A percentile compares a stretch with the other conserved stretches of the same genome.
Evolutionary conservation across 2,113 vertebrate genomes (phyloP).

Genomic region (Stigmatopora nigra): DNA sequence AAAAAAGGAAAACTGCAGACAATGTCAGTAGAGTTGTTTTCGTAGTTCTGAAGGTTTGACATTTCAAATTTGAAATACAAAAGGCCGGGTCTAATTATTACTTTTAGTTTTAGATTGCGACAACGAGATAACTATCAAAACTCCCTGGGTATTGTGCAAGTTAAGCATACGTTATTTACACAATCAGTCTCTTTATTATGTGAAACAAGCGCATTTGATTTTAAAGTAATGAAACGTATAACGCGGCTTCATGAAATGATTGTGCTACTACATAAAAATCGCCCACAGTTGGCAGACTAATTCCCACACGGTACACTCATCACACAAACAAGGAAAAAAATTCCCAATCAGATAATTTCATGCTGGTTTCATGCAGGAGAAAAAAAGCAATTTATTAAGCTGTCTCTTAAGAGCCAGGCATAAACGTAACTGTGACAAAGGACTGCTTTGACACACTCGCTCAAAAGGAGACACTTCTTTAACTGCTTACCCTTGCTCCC

Average conservation of each 20-base stretch:
- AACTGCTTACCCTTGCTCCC: constrained; percentile 15
- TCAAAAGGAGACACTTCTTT: constrained; percentile 13
- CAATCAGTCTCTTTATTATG: neutral
- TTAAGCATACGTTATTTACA: neutral
- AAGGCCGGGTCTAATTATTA: too few species aligned
- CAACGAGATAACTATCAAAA: too few species aligned
- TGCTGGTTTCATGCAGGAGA: constrained; percentile 55
- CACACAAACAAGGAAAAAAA: constrained; percentile 30
- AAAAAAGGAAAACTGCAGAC: too few species aligned
- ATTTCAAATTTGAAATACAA: too few species aligned
- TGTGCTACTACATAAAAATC: constrained; percentile 2
- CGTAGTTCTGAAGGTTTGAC: too few species aligned
- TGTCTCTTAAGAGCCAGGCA: constrained; percentile 54
- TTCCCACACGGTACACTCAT: constrained; percentile 22
- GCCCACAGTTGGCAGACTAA: constrained; percentile 5
- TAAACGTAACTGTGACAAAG: constrained; percentile 47
- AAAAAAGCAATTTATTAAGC: constrained; percentile 68
- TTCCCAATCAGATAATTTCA: constrained; percentile 52
- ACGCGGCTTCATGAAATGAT: constrained; percentile 3
- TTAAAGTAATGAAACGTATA: constrained; percentile 5
- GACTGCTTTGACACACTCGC: constrained; percentile 41
- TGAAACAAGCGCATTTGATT: neutral
- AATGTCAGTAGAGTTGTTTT: too few species aligned
- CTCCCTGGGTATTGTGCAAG: neutral
- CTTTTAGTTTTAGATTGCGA: too few species aligned